Evolutionary conservation across 2,888 invertebrate genomes (phyloP).

Genomic region (Meloe dianella): DNA sequence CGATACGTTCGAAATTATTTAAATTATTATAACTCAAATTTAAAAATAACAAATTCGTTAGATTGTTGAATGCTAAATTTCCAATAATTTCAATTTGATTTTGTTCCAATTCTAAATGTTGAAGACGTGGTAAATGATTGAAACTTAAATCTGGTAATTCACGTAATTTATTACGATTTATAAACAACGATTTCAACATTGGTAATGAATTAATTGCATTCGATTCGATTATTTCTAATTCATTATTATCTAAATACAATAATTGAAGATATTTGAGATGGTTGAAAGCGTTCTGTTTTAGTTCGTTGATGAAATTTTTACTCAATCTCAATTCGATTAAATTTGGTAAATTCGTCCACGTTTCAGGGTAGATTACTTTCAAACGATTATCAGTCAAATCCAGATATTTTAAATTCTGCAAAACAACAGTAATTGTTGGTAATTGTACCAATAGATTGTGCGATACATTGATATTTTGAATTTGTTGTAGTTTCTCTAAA

Average conservation of each 20-base stretch:
- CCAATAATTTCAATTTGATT: constrained; percentile 78
- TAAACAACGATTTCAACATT: constrained; percentile 64
- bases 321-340: constrained; percentile 75
- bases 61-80: constrained; percentile 75
- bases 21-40: constrained; percentile 85
- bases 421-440: constrained; percentile 72
- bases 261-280: constrained; percentile 73
- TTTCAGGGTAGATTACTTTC: constrained; percentile 70
- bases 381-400: constrained; percentile 82
- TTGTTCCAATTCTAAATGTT: constrained; percentile 79
- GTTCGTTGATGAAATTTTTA: constrained; percentile 74
- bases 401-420: constrained; percentile 72
- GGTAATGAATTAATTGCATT: constrained; percentile 75
- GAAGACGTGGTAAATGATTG: constrained; percentile 75
- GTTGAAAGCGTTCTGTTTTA: constrained; percentile 75
- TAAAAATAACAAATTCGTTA: constrained; percentile 79
- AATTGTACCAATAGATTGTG: constrained; percentile 77
- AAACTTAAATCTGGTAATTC: constrained; percentile 79
- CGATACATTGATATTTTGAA: constrained; percentile 78
- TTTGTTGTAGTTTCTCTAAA: constrained; percentile 68
- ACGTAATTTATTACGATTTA: constrained; percentile 75
- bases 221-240: constrained; percentile 75
- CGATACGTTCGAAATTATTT: constrained; percentile 75
- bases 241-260: constrained; percentile 82
- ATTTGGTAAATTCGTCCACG: constrained; percentile 72